Base-by-base conservation (phyloP, 2,888 invertebrate genomes). In the Oxycera nigricornis region DNA sequence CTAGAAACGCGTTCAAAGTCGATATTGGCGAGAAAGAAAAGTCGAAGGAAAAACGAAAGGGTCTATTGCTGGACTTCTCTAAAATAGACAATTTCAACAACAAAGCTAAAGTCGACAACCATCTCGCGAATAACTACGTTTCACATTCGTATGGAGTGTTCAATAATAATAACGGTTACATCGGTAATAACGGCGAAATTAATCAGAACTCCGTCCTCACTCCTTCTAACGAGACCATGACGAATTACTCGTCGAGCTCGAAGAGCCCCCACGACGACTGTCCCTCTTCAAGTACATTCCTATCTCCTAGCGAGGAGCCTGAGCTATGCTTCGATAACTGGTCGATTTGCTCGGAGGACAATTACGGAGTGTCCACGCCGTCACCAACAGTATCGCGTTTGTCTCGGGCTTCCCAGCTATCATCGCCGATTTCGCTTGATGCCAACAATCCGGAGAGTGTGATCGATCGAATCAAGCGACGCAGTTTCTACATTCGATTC, bases 401-500 rank as follows among this genome's bases (percentile, higher is more conserved):
- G 81, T 79, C 84, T 80, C 77, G 87, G 83, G 80, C 88, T 80
- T 83, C 88, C 77, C 81, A 89, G 85, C 81, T 83, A 24, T 83
- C 84, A 28, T 83, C 84, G 0, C 83, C 83, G 39, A 79, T 86
- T 7, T 77, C 77, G 7, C 80, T 80, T 52, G 88, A 88, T 78
- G 87, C 87, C 62, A 86, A 85, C 74, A 87, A 90, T 76, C 85
- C 85, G 77, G 94, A 94, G 81, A 94, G 94, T 75, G 91, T 96
- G 52, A 91, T 91, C 70, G 96, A 96, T 81, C 88, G 96, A 80
- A 96, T 96, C 80, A 88, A 94, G 79, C 88, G 96, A 35, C 94
- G 95, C 83, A 95, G 95, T 83, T 96, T 94, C 85, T 96, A 95
- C 82, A 91, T 93, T 14, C 88, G 95, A 78, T 96, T 96, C 82